Conservation (phyloP, 2,797 vertebrate species). For the Macrochelys suwanniensis region DNA sequence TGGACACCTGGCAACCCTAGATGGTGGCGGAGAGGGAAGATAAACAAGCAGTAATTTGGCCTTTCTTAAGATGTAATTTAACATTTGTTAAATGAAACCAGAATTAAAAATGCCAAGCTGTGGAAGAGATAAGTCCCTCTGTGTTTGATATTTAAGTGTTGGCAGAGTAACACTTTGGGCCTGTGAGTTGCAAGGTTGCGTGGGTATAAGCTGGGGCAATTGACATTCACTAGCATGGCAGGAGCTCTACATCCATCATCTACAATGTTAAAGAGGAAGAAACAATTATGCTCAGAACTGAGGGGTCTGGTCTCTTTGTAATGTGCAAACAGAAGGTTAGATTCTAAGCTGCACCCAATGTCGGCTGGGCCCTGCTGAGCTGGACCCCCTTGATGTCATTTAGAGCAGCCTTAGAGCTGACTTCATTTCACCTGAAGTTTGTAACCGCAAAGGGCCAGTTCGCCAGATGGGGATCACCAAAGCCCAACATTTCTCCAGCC, state of each 20-base stretch:
- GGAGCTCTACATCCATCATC: background rate
- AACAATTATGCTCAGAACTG: background rate
- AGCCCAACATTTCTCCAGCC: background rate
- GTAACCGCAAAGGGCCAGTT: background rate
- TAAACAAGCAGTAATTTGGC: background rate
- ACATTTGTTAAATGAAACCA: background rate
- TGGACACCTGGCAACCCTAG: background rate
- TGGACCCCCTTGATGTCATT: background rate
- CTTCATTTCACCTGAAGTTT: background rate
- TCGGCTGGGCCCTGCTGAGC: background rate
- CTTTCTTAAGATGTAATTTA: background rate
- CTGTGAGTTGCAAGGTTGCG: background rate
- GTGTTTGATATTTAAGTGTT: background rate
- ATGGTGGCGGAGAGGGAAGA: background rate
- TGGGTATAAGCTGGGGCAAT: background rate
- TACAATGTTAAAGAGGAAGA: background rate
- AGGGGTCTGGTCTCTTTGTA: background rate
- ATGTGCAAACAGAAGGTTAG: background rate
- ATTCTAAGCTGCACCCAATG: background rate
- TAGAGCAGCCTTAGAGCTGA: background rate
- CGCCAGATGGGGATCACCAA: background rate
- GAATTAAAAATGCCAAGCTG: conserved; percentile 8
- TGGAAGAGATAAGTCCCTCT: background rate
- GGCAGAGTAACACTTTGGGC: background rate
- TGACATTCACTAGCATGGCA: background rate